Conservation (phyloP, 2,888 invertebrate genomes). For the Eristalinus aeneus region DNA sequence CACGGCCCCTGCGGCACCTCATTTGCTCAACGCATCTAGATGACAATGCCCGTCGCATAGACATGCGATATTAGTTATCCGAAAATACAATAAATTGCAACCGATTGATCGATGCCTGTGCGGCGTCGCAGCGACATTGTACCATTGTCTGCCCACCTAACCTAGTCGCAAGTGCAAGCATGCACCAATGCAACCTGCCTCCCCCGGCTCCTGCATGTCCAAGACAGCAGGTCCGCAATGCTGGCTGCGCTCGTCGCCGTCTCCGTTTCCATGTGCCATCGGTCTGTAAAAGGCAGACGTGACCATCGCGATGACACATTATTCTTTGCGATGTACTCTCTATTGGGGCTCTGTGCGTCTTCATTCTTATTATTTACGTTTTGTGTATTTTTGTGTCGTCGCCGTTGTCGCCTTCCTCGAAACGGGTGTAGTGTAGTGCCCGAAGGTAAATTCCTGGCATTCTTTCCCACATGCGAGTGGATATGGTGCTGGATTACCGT, state of each 20-base stretch:
- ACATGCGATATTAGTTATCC: constrained; percentile 65
- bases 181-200: constrained; percentile 18
- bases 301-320: constrained; percentile 69
- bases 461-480: constrained; percentile 45
- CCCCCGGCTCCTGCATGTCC: background rate
- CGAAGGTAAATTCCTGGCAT: constrained; percentile 43
- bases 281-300: constrained; percentile 53
- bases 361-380: constrained; percentile 54
- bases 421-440: constrained; percentile 43
- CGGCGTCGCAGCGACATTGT: constrained; percentile 53
- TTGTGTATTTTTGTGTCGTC: constrained; percentile 18
- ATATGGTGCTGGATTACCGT: background rate
- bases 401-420: constrained; percentile 52
- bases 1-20: constrained; percentile 38
- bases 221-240: constrained; percentile 40
- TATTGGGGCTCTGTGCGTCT: constrained; percentile 63
- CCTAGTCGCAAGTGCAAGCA: constrained; percentile 55
- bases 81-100: constrained; percentile 62
- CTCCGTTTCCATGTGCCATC: constrained; percentile 17
- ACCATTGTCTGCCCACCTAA: constrained; percentile 55
- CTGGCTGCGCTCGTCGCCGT: constrained; percentile 28
- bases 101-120: constrained; percentile 65
- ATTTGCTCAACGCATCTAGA: constrained; percentile 17
- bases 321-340: constrained; percentile 57
- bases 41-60: constrained; percentile 39